Evolutionary conservation across 2,113 vertebrate genomes (phyloP).

Genomic region (Rhabdornis inornatus): DNA sequence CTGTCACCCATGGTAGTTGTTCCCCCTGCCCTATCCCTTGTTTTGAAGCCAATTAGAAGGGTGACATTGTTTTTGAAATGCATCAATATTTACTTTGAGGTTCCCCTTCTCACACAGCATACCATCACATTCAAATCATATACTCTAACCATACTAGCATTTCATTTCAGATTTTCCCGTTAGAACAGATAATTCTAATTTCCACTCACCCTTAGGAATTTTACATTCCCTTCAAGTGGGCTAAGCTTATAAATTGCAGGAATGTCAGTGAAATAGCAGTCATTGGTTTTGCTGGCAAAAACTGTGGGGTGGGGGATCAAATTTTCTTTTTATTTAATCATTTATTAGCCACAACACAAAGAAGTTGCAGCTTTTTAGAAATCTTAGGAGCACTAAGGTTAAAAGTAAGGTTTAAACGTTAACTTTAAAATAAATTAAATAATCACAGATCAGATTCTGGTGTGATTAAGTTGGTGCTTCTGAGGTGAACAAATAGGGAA

Average conservation of each 20-base stretch:
- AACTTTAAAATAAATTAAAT: background rate
- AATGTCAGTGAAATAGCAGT: background rate
- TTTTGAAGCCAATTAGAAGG: background rate
- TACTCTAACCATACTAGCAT: background rate
- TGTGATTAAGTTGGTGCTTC: background rate
- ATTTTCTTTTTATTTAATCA: background rate
- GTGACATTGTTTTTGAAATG: background rate
- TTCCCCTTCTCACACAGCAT: background rate
- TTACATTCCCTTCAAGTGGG: background rate
- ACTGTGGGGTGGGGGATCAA: background rate
- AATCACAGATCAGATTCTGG: background rate
- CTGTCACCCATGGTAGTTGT: background rate
- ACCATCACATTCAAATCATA: background rate
- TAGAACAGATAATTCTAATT: background rate
- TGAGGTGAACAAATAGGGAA: background rate
- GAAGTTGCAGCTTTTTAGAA: background rate
- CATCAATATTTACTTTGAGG: background rate
- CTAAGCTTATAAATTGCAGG: background rate
- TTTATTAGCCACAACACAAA: background rate
- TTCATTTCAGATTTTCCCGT: background rate
- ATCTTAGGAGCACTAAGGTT: background rate
- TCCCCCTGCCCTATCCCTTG: background rate
- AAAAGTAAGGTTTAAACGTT: background rate
- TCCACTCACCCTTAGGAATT: background rate
- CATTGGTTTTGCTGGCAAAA: background rate